Evolutionary conservation across 2,113 vertebrate genomes (phyloP).

Genomic region (Coreoperca whiteheadi): DNA sequence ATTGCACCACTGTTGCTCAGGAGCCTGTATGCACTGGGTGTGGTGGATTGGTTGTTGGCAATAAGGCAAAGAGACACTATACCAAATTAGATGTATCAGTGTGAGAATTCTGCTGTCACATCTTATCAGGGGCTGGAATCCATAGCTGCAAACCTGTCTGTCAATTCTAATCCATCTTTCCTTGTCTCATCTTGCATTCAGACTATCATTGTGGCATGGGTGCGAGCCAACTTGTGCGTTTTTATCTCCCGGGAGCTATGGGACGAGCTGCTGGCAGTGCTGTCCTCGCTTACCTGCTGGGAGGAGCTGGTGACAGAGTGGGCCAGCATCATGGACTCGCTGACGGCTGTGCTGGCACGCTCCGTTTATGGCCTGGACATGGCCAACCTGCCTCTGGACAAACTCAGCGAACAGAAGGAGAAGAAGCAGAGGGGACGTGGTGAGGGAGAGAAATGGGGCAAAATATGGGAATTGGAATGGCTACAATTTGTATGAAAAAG

Average conservation of each 20-base stretch:
- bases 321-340: slow-evolving; percentile 98
- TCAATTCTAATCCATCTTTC: slow-evolving; percentile 19
- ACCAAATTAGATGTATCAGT: neutral
- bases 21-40: neutral
- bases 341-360: slow-evolving; percentile 94
- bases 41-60: neutral
- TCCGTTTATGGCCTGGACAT: slow-evolving; percentile 95
- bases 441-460: slow-evolving; percentile 63
- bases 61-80: slow-evolving; percentile 18
- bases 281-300: slow-evolving; percentile 95
- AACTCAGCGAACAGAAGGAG: slow-evolving; percentile 98
- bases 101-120: slow-evolving; percentile 3
- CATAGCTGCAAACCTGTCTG: neutral
- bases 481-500: slow-evolving; percentile 1
- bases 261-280: slow-evolving; percentile 94
- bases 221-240: slow-evolving; percentile 95
- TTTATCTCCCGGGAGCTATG: slow-evolving; percentile 97
- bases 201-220: slow-evolving; percentile 99
- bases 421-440: slow-evolving; percentile 97
- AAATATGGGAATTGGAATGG: slow-evolving; percentile 1
- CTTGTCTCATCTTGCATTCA: slow-evolving; percentile 68
- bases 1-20: neutral
- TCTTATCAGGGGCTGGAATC: neutral
- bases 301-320: slow-evolving; percentile 96
- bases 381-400: slow-evolving; percentile 95